These are phyloP conservation scores for Pentalonia nigronervosa DNA, from an alignment of 1,140 invertebrate species.

Conservation along the genomic window DNA sequence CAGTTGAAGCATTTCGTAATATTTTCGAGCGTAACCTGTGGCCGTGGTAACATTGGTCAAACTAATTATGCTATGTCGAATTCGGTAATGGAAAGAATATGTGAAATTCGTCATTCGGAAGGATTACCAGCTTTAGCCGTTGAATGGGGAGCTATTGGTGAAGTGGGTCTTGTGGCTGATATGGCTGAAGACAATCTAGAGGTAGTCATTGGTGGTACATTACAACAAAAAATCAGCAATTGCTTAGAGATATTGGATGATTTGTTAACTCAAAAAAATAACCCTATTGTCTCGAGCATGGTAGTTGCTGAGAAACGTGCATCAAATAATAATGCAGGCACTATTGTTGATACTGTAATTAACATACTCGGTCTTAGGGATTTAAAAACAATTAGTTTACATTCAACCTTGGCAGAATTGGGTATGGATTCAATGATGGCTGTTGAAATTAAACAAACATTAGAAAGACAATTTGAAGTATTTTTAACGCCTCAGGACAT, in stretches of 20 bases:
- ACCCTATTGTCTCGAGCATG: conserved; percentile 79
- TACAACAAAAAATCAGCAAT: conserved; percentile 83
- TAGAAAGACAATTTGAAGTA: conserved; percentile 84
- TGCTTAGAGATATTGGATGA: conserved; percentile 75
- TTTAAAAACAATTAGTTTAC: conserved; percentile 69
- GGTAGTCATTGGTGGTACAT: conserved; percentile 76
- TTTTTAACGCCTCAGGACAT: conserved; percentile 82
- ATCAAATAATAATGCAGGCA: conserved; percentile 68
- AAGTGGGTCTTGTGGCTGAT: conserved; percentile 78
- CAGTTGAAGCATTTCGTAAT: conserved; percentile 72
- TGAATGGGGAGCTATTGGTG: conserved; percentile 77
- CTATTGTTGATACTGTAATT: conserved; percentile 72
- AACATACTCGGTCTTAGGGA: conserved; percentile 70
- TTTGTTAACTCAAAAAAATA: conserved; percentile 71
- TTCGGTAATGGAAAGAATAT: conserved; percentile 77
- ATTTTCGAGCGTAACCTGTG: conserved; percentile 89
- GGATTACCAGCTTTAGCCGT: conserved; percentile 74
- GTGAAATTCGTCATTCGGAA: conserved; percentile 69
- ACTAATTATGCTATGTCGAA: conserved; percentile 85
- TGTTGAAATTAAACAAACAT: conserved; percentile 83
- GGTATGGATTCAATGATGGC: conserved; percentile 86
- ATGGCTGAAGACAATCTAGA: conserved; percentile 82
- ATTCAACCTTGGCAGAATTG: conserved; percentile 79
- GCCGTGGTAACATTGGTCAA: conserved; percentile 87
- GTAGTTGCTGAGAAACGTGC: conserved; percentile 77